These are phyloP conservation scores for Paramuricea clavata DNA, from an alignment of 92 coral and sea anemone genomes.

Conservation along the genomic window DNA sequence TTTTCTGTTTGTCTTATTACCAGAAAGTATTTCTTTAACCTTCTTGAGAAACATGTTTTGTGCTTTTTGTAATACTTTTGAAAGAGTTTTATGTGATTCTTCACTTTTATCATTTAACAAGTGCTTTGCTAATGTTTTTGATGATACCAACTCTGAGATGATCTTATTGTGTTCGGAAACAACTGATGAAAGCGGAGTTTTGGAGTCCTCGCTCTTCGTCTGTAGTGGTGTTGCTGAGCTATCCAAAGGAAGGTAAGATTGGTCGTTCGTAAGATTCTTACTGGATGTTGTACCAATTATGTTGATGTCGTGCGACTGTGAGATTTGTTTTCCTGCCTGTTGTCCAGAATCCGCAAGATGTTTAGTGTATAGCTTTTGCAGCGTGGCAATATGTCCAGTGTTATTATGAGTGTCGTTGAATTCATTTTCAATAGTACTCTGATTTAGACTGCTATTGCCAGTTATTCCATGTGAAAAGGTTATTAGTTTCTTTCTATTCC, in stretches of 20 bases:
- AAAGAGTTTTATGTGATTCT: neutral
- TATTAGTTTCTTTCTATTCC: neutral
- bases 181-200: neutral
- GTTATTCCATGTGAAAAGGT: neutral
- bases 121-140: neutral
- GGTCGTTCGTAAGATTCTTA: neutral
- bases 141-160: neutral
- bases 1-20: neutral
- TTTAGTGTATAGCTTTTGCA: neutral
- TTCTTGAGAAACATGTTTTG: slow-evolving; percentile 25
- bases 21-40: slow-evolving; percentile 43
- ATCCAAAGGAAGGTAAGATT: neutral
- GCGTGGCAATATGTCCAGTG: neutral
- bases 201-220: neutral
- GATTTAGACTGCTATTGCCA: neutral
- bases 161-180: neutral
- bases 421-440: neutral
- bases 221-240: neutral
- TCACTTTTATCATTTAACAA: neutral
- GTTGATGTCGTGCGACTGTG: neutral
- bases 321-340: neutral
- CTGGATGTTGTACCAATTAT: neutral
- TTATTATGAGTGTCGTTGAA: neutral
- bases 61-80: slow-evolving; percentile 19
- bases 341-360: neutral